Conservation (phyloP, 2,113 vertebrate species). For the Albula goreensis region DNA sequence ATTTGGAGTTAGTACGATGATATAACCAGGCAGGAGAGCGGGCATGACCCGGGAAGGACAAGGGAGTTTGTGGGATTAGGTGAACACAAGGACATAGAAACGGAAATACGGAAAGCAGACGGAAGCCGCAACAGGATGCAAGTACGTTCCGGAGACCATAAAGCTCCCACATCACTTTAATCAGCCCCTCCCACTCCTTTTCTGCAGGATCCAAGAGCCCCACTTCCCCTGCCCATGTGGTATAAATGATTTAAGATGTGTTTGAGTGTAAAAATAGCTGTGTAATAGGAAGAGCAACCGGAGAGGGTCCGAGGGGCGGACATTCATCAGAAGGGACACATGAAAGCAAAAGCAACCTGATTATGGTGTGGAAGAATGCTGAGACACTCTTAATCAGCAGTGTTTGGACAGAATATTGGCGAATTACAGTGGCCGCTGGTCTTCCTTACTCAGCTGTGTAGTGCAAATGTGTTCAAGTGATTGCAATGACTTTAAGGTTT, state of each 20-base stretch:
- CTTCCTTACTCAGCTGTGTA: neutral
- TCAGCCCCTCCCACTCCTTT: slow-evolving; percentile 3
- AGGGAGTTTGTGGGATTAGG: neutral
- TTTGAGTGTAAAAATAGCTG: neutral
- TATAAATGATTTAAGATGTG: slow-evolving; percentile 27
- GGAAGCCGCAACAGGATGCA: neutral
- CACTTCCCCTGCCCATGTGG: neutral
- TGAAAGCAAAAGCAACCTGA: neutral
- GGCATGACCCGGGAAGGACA: neutral
- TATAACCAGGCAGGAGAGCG: too few relatives aligned
- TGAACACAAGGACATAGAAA: neutral
- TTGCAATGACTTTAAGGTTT: too few relatives aligned
- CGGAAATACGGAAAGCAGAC: neutral
- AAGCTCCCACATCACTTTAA: neutral
- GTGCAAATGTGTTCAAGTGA: too few relatives aligned
- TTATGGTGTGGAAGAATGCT: neutral
- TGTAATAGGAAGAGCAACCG: slow-evolving; percentile 19
- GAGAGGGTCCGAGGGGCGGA: neutral
- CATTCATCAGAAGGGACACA: neutral
- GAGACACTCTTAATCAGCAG: neutral
- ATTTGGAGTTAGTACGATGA: neutral
- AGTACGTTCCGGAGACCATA: neutral
- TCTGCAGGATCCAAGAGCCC: slow-evolving; percentile 2
- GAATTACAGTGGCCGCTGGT: neutral
- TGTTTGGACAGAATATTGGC: neutral